Conservation (phyloP, 2,888 invertebrate genomes). For the Steinernema carpocapsae region DNA sequence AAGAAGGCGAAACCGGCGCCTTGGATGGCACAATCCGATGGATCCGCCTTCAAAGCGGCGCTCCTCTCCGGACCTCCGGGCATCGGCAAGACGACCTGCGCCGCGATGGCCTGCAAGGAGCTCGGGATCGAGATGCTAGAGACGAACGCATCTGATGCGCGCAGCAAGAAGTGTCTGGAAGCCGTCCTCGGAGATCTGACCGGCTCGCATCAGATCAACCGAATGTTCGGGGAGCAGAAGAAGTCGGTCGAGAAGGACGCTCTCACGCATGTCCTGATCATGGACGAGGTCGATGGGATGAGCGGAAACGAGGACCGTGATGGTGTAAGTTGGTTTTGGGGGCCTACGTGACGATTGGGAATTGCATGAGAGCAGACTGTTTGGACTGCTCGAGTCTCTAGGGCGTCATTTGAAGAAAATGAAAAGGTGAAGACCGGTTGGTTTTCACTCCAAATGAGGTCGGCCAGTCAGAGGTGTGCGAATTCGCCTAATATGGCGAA, state of each 20-base stretch:
- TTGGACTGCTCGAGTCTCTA: too few relatives aligned
- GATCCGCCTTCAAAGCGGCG: constrained; percentile 87
- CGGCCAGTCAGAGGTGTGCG: too few relatives aligned
- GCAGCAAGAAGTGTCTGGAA: constrained; percentile 71
- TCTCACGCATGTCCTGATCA: constrained; percentile 88
- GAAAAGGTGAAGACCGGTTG: too few relatives aligned
- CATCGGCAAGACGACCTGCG: too few relatives aligned
- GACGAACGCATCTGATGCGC: constrained; percentile 95
- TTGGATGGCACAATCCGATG: constrained; percentile 74
- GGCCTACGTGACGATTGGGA: too few relatives aligned
- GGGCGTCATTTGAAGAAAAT: too few relatives aligned
- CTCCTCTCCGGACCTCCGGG: constrained; percentile 86
- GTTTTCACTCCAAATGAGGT: too few relatives aligned
- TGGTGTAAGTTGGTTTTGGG: too few relatives aligned
- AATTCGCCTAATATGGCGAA: too few relatives aligned
- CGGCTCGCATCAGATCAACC: constrained; percentile 58
- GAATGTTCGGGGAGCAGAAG: constrained; percentile 53
- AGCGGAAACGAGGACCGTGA: constrained; percentile 98
- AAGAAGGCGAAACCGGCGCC: constrained; percentile 71
- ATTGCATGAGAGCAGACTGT: too few relatives aligned
- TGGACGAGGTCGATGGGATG: constrained; percentile 99
- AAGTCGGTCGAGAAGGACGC: constrained; percentile 35
- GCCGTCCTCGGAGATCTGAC: constrained; percentile 52
- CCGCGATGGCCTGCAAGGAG: constrained; percentile 84
- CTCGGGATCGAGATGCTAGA: constrained; percentile 88